Base-by-base conservation (phyloP, 2,888 invertebrate genomes). In the Dyspetes luteomarginatus region DNA sequence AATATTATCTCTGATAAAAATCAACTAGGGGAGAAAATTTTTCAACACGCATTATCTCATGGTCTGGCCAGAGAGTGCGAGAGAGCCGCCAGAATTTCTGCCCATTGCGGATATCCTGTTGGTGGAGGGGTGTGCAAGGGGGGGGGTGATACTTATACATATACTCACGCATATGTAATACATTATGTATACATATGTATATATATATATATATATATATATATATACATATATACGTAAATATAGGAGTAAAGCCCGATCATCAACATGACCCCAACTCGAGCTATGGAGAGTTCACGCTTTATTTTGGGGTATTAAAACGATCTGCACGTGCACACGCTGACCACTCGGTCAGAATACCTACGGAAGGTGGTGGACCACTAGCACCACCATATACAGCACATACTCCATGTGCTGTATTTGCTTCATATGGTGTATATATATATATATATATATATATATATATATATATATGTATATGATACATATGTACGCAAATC, bases 221-320 rank as follows among this genome's bases (percentile, higher is more conserved):
- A 36, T 36, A 36, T 36, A 36, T 12, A 36, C 36, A 12, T 12
- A 36, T 12, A 36, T 12, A 36, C 12, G 12, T 9, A 2, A 7
- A 36, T 9, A 7, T 4, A 9, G 36, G 12, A 36, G 9, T 36
- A 36, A 7, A 36, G 36, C 12, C 36, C 36, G 9, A 12, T 36
- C 36, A 36, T 36, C 36, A 36, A 36, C 7, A 7, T 12, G 7
- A 1, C 36, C 36, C 36, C 36, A 12, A 17, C 15, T 56, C 55
- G 3, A 28, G 7, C 4, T 5, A n/a, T 24, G 22, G 17, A 60
- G 22, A 36, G 30, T 45, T 60, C 48, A 15, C 41, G 15, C 43
- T 78, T 64, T 43, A 72, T 67, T 72, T 30, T 15, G 58, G 45
- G 43, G 36, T 30, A 56, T 69, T 56, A 58, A 77, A 71, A 64